Base-by-base conservation (phyloP, 2,113 vertebrate species). In the human region DNA sequence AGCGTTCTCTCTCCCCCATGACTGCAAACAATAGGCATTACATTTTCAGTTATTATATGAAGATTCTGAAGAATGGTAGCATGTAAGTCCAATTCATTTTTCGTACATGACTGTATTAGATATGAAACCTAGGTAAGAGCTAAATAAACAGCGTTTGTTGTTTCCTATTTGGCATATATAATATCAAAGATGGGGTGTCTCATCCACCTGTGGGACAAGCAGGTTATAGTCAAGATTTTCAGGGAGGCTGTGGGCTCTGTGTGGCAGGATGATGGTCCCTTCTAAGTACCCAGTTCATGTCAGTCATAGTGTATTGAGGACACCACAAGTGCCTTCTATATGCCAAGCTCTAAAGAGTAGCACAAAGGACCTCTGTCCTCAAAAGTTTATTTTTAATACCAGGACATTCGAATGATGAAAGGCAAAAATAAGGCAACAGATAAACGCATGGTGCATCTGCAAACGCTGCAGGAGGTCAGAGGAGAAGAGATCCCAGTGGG, bases 81-180 rank as follows among this genome's bases (percentile, higher is more conserved):
- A 86, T 59, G 4, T 91, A 45, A 70, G 2, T 40, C 6, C 12
- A 18, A n/a, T 79, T 57, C 27, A 55, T 3, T 88, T 95, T 88
- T 75, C 76, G 57, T 27, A 73, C 48, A 30, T 92, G 23, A 81
- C 20, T 82, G 5, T 45, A 38, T 55, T 88, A 14, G 45, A 20
- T 75, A 27, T 66, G 57, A 81, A 94, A 84, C 55, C 61, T 52
- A 10, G 5, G 6, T 50, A 40, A 88, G 13, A 89, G 14, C 35
- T 93, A 86, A 83, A 52, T 79, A 93, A 94, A 80, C 78, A 90
- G 27, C 55, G 18, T 89, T 79, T 5, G 6, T 87, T 92, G 20
- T 81, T 66, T 90, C 1, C 23, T 89, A 4, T 68, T 80, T 76
- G 48, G 18, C 8, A 79, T 18, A 92, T 38, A 50, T 80, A 8